Percentiles rank a stretch among this genome's conserved stretches.
Evolutionary conservation across 2,888 invertebrate genomes (phyloP).

Genomic region (Lasioglossum morio): DNA sequence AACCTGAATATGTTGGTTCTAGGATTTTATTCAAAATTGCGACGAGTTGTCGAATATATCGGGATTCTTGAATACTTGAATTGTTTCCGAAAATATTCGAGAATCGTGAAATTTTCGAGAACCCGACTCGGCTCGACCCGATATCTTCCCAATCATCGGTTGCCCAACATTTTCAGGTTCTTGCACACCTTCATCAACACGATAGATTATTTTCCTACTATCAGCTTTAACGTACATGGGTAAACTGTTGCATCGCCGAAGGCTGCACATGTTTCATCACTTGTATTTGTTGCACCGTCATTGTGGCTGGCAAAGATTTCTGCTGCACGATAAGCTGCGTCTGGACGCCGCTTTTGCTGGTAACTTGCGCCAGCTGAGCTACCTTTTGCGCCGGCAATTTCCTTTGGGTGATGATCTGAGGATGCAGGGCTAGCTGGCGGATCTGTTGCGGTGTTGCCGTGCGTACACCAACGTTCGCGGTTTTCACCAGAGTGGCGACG

Average conservation of each 20-base stretch:
- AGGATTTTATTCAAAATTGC: no score
- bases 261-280: constrained; percentile 88
- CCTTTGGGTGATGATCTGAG: constrained; percentile 86
- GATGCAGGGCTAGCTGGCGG: constrained; percentile 88
- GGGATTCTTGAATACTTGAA: no score
- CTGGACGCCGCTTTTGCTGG: constrained; percentile 85
- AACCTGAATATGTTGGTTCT: no score
- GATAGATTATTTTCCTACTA: background rate
- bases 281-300: constrained; percentile 91
- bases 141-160: no score
- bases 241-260: constrained; percentile 81
- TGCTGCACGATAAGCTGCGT: constrained; percentile 91
- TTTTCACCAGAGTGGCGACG: constrained; percentile 88
- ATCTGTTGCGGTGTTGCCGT: constrained; percentile 88
- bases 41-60: no score
- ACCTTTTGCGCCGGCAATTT: constrained; percentile 88
- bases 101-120: no score
- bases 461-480: constrained; percentile 85
- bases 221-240: constrained; percentile 79
- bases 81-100: no score
- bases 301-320: constrained; percentile 87
- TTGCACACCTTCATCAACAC: background rate
- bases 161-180: background rate
- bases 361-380: constrained; percentile 87
- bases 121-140: no score